Base-by-base conservation (phyloP, 2,888 invertebrate genomes). In the Apodemia hepburni region DNA sequence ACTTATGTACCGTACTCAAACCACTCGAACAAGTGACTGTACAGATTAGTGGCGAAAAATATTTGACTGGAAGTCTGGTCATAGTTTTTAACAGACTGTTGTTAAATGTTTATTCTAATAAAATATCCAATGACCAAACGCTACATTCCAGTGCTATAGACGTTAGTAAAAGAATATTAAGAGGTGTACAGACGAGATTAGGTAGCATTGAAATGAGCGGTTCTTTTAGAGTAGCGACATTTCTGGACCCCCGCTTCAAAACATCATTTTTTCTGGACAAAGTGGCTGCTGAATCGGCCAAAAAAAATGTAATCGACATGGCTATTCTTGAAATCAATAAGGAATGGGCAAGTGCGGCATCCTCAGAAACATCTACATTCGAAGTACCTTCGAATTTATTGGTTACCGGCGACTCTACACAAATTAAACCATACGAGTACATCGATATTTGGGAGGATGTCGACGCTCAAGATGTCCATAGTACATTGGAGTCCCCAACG, bases 401-500 rank as follows among this genome's bases (percentile, higher is more conserved):
- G 7, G 33, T 5, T 33, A 33, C 33, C 33, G 33, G 6, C 1
- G 33, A 5, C 7, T 33, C 33, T 33, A 33, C 33, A 33, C 33
- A 33, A 57, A 12, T 2, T 27, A 57, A 22, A 11, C 57, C 57
- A 1, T 57, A 57, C 15, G 57, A 57, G 3, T 57, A 38, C 11
- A 38, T 38, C 11, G 38, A 57, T 27, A 18, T 57, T 57, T 57
- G 57, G 57, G 57, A 57, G 12, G 22, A 22, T 27, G 15, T 27
- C 7, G 27, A 57, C 27, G 7, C 9, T 17, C 57, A 57, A 57
- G 57, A 57, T 8, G 57, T 57, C 12, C 7, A 8, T n/a, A n/a
- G n/a, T 22, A 57, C 57, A 27, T 57, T 57, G 15, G 57, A 57
- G 57, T 57, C 57, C 4, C 57, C 57, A 9, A 47, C 47, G n/a